A percentile compares a stretch with the other conserved stretches of the same genome.
phyloP scores from a whole-genome alignment of 2,888 invertebrate genomes.

The Eristalinus sepulchralis region DNA sequence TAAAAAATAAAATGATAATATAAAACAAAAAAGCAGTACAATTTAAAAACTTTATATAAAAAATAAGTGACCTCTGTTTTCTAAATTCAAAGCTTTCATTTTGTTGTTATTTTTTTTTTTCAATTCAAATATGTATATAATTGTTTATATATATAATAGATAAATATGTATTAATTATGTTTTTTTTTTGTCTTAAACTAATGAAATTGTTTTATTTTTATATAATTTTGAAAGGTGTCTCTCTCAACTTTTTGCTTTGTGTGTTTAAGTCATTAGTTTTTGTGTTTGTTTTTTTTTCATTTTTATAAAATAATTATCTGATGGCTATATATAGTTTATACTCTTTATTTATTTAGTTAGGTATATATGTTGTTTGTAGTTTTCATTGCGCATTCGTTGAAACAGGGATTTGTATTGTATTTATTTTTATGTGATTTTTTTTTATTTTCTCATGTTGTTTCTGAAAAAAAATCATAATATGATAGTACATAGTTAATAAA shows the following conservation, averaged over 20 bases:
- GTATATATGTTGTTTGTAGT: conserved; percentile 71
- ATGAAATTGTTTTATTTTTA: conserved; percentile 41
- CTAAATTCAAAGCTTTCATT: conserved; percentile 68
- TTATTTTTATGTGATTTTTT: conserved; percentile 26
- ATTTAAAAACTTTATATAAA: conserved; percentile 66
- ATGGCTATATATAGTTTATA: conserved; percentile 65
- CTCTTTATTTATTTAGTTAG: conserved; percentile 60
- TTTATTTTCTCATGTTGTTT: conserved; percentile 12
- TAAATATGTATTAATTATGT: conserved; percentile 55
- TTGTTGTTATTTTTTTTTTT: conserved; percentile 46
- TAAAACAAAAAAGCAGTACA: conserved; percentile 23
- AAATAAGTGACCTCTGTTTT: conserved; percentile 68
- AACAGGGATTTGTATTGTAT: conserved; percentile 70
- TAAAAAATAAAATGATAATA: conserved; percentile 17
- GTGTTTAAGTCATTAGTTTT: conserved; percentile 41
- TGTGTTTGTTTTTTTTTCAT: conserved; percentile 22
- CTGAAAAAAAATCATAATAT: conserved; percentile 45
- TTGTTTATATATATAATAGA: conserved; percentile 49
- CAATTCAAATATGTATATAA: conserved; percentile 61
- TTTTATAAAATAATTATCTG: conserved; percentile 56
- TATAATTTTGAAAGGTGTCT: conserved; percentile 54
- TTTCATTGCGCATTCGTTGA: conserved; percentile 72
- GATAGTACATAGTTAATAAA: conserved; percentile 61
- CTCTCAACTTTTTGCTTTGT: conserved; percentile 46
- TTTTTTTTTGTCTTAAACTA: conserved; percentile 40